Conservation (phyloP, 2,113 vertebrate genomes). For the Cavia porcellus region DNA sequence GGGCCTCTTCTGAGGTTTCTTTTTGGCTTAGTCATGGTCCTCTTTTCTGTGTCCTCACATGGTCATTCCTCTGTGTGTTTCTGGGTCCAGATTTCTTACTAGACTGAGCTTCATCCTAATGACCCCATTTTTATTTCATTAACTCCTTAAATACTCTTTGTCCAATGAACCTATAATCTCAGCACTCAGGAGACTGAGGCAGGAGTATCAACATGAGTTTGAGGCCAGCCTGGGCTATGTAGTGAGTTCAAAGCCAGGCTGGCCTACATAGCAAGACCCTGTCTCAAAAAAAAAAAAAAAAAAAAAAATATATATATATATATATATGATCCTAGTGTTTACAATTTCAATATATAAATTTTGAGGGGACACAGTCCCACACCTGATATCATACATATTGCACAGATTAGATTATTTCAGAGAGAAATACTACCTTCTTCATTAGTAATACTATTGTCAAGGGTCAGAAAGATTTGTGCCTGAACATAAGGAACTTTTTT, state of each 20-base stretch:
- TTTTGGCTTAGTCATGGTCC: no score
- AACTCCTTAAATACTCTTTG: background rate
- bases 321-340: background rate
- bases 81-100: background rate
- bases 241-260: background rate
- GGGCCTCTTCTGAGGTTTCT: background rate
- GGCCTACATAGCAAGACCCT: background rate
- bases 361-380: background rate
- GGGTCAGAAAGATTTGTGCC: background rate
- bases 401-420: background rate
- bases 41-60: background rate
- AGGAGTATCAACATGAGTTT: background rate
- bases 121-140: background rate
- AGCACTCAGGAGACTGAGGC: background rate
- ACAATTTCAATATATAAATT: background rate
- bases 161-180: background rate
- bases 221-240: background rate
- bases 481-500: background rate
- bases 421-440: slow-evolving; percentile 11
- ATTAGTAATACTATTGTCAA: background rate
- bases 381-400: background rate
- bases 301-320: no score
- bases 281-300: background rate
- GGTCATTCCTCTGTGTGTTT: background rate
- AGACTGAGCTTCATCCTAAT: background rate